These are phyloP conservation scores for Monochamus alternatus DNA, from an alignment of 2,888 invertebrate genomes.

Conservation along the genomic window DNA sequence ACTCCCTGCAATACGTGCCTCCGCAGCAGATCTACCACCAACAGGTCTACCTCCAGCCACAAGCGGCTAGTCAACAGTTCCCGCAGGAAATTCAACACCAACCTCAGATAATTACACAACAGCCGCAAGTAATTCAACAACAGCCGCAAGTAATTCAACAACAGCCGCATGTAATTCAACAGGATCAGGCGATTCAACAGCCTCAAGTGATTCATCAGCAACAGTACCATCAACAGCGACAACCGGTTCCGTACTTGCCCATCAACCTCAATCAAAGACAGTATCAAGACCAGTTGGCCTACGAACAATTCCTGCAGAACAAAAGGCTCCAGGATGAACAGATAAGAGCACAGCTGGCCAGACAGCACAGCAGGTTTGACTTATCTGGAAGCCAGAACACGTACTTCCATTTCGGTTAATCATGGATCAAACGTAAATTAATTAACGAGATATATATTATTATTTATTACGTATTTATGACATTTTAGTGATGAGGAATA, in stretches of 20 bases:
- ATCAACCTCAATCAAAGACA: slow-evolving; percentile 56
- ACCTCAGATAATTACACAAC: slow-evolving; percentile 39
- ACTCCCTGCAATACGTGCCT: slow-evolving; percentile 57
- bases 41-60: slow-evolving; percentile 25
- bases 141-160: slow-evolving; percentile 38
- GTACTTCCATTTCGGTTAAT: slow-evolving; percentile 59
- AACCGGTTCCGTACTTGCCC: slow-evolving; percentile 59
- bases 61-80: neutral
- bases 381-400: slow-evolving; percentile 56
- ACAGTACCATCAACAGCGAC: slow-evolving; percentile 46
- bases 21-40: slow-evolving; percentile 51
- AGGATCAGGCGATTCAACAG: slow-evolving; percentile 37
- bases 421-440: neutral
- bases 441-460: slow-evolving; percentile 20
- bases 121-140: slow-evolving; percentile 25
- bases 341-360: slow-evolving; percentile 59
- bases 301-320: slow-evolving; percentile 60
- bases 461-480: slow-evolving; percentile 48
- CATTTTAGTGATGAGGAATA: slow-evolving; percentile 19
- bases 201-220: slow-evolving; percentile 52
- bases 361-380: slow-evolving; percentile 64
- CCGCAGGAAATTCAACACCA: slow-evolving; percentile 32
- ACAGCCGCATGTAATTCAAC: slow-evolving; percentile 36
- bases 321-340: slow-evolving; percentile 60
- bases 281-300: slow-evolving; percentile 57